Evolutionary conservation across 1,140 invertebrate species (phyloP).

Genomic region (Holcopasites calliopsidis): DNA sequence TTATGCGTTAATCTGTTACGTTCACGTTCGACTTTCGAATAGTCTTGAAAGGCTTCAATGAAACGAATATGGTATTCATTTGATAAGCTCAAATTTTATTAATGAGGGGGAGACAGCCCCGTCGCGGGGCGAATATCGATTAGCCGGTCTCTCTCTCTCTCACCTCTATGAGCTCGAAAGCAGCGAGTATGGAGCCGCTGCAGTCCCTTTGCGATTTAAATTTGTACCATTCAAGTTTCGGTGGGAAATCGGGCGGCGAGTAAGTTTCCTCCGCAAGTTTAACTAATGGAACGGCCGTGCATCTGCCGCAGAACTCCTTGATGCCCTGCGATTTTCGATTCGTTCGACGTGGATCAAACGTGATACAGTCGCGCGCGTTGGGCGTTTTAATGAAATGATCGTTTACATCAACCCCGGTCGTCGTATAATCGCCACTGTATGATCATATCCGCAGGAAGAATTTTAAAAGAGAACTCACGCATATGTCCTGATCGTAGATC

Average conservation of each 20-base stretch:
- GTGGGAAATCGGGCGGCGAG: conserved; percentile 77
- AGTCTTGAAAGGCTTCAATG: too few relatives aligned
- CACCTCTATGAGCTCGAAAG: conserved; percentile 81
- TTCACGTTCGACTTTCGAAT: too few relatives aligned
- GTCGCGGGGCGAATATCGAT: conserved; percentile 20
- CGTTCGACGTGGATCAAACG: too few relatives aligned
- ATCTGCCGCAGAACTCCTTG: conserved; percentile 80
- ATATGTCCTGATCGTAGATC: conserved; percentile 73
- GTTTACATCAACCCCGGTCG: too few relatives aligned
- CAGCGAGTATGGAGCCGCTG: conserved; percentile 80
- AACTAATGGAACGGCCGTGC: conserved; percentile 77
- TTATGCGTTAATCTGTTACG: background rate
- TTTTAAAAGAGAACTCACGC: conserved; percentile 59
- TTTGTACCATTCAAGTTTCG: conserved; percentile 81
- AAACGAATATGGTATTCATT: too few relatives aligned
- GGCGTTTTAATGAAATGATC: too few relatives aligned
- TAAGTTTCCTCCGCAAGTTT: conserved; percentile 78
- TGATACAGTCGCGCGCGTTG: too few relatives aligned
- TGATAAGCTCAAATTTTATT: too few relatives aligned
- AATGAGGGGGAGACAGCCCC: too few relatives aligned
- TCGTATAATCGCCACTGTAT: too few relatives aligned
- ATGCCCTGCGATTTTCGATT: conserved; percentile 71
- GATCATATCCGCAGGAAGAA: background rate
- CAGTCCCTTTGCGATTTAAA: conserved; percentile 75
- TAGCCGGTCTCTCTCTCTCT: conserved; percentile 45